Conservation (phyloP, 92 coral and sea anemone species). For the Zoanthus gigantus region DNA sequence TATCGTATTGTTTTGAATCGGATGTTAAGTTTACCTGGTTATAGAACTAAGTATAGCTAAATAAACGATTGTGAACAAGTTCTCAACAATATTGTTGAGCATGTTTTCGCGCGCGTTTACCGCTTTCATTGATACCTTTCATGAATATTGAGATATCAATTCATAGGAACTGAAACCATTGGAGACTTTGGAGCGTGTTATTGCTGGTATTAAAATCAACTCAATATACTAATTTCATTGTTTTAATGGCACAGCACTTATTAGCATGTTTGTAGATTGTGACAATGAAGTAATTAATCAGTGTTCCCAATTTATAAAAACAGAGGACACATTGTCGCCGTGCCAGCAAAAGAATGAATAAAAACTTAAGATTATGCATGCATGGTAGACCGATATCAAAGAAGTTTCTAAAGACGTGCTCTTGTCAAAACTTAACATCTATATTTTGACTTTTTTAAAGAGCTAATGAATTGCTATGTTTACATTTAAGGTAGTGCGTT, state of each 20-base stretch:
- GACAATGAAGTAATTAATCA: neutral
- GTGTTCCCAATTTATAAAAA: neutral
- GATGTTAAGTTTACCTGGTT: slow-evolving; percentile 1
- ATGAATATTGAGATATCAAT: neutral
- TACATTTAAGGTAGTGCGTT: neutral
- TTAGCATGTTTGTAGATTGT: neutral
- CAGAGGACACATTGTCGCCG: neutral
- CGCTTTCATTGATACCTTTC: neutral
- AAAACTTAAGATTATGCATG: too few species aligned
- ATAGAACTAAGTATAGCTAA: slow-evolving; percentile 45
- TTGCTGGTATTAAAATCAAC: neutral
- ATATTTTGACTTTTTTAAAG: neutral
- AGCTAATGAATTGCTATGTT: neutral
- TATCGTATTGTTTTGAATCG: slow-evolving; percentile 16
- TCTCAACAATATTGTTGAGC: neutral
- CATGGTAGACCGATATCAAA: too few species aligned
- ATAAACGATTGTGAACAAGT: neutral
- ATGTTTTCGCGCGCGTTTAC: neutral
- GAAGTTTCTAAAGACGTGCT: too few species aligned
- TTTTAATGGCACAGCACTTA: neutral
- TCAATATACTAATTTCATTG: neutral
- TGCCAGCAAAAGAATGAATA: too few species aligned
- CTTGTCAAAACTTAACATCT: neutral
- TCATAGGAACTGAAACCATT: neutral
- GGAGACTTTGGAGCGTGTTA: neutral